Conservation (phyloP, 2,797 vertebrate species). For the Myotis pilosus region DNA sequence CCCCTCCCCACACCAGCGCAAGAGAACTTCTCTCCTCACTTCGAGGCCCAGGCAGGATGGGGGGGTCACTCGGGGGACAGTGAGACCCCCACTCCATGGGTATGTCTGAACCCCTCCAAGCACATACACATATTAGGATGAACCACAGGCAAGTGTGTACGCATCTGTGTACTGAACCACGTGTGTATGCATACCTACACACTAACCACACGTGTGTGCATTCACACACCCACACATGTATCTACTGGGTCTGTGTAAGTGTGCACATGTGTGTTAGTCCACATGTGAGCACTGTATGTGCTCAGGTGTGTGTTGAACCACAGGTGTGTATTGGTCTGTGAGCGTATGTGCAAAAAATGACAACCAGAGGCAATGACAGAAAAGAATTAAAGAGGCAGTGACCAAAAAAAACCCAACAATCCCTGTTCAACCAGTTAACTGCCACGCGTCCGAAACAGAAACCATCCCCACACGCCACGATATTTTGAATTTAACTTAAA, state of each 20-base stretch:
- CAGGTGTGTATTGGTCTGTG: background rate
- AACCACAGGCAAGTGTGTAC: background rate
- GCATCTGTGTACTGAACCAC: background rate
- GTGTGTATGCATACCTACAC: background rate
- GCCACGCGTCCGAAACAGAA: no score
- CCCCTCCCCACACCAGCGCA: background rate
- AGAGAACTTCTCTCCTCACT: background rate
- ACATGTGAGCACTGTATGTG: accelerated
- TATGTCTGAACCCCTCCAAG: background rate
- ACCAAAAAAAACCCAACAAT: no score
- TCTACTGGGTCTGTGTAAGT: no score
- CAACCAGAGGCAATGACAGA: background rate
- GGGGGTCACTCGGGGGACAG: background rate
- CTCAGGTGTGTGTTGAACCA: background rate
- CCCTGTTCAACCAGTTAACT: background rate
- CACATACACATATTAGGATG: accelerated
- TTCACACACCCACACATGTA: background rate
- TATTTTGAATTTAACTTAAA: no score
- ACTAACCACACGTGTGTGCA: background rate
- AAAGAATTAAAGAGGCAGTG: background rate
- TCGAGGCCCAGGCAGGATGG: background rate
- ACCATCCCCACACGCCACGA: no score
- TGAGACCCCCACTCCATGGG: no score
- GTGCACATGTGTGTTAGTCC: background rate
- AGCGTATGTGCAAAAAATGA: background rate